Evolutionary conservation across 2,113 vertebrate genomes (phyloP).

Genomic region (Syngnathus floridae): DNA sequence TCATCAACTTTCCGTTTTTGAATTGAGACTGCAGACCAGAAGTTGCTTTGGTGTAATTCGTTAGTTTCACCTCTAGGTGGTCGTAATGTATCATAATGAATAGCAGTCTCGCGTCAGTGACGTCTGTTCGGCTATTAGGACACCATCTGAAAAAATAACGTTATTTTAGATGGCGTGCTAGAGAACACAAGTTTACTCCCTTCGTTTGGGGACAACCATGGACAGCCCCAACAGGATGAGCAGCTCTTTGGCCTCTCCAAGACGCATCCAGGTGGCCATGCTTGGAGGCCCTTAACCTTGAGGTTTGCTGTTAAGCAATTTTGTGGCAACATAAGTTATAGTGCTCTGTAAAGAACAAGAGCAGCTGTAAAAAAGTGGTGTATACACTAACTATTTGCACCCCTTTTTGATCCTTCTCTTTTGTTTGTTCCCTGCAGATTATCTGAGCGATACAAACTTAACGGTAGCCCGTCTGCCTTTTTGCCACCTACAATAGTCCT

Average conservation of each 20-base stretch:
- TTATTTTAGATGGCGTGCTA: slow-evolving; percentile 30
- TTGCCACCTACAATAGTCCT: slow-evolving; percentile 48
- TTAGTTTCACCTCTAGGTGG: slow-evolving; percentile 40
- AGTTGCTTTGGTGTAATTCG: background rate
- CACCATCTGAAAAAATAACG: background rate
- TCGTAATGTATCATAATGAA: background rate
- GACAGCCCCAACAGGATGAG: slow-evolving; percentile 42
- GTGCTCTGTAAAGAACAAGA: too few relatives aligned
- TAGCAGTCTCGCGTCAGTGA: background rate
- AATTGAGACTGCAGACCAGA: background rate
- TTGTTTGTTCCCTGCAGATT: slow-evolving; percentile 42
- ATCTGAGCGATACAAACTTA: slow-evolving; percentile 42
- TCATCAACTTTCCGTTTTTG: background rate
- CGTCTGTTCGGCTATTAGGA: background rate
- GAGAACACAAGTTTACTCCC: slow-evolving; percentile 50
- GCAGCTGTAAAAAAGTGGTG: too few relatives aligned
- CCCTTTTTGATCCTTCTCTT: too few relatives aligned
- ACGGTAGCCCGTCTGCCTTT: slow-evolving; percentile 40
- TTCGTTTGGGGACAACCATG: slow-evolving; percentile 45
- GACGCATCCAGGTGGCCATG: slow-evolving; percentile 40
- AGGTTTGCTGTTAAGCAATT: slow-evolving; percentile 25
- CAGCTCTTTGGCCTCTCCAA: slow-evolving; percentile 45
- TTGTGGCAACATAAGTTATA: too few relatives aligned
- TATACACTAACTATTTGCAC: too few relatives aligned
- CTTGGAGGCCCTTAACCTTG: slow-evolving; percentile 46